phyloP scores from a whole-genome alignment of 1,140 invertebrate species.

The Listronotus bonariensis region DNA sequence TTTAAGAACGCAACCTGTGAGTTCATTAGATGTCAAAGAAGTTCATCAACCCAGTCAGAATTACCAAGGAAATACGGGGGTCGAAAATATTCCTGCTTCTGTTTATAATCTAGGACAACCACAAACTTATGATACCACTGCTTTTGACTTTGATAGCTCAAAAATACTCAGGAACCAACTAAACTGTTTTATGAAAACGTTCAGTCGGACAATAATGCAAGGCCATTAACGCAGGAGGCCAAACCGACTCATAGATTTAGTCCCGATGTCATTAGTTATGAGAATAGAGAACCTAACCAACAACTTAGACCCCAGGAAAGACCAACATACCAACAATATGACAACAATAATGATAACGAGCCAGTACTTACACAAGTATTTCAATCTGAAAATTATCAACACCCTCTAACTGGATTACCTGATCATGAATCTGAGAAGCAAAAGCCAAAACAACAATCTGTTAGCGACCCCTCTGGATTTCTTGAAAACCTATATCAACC shows the following conservation, averaged over 20 bases:
- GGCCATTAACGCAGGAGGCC: not conserved
- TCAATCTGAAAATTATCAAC: conserved; percentile 5
- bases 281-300: conserved; percentile 22
- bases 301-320: conserved; percentile 3
- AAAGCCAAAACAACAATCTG: conserved; percentile 11
- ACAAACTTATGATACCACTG: conserved; percentile 4
- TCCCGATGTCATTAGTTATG: conserved; percentile 16
- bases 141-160: not conserved
- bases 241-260: conserved; percentile 15
- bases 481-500: conserved; percentile 20
- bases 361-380: not conserved
- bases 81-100: conserved; percentile 37
- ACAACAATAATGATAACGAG: not conserved
- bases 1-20: not conserved
- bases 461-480: not conserved
- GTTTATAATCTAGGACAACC: conserved; percentile 34
- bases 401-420: not conserved
- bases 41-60: conserved; percentile 1
- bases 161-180: not conserved
- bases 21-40: conserved; percentile 1
- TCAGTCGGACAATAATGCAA: not conserved
- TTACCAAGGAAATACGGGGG: conserved; percentile 5
- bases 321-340: conserved; percentile 1
- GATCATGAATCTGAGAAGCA: not conserved
- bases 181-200: conserved; percentile 1